These are phyloP conservation scores for Pandemis heparana DNA, from an alignment of 2,888 invertebrate species.

Conservation along the genomic window DNA sequence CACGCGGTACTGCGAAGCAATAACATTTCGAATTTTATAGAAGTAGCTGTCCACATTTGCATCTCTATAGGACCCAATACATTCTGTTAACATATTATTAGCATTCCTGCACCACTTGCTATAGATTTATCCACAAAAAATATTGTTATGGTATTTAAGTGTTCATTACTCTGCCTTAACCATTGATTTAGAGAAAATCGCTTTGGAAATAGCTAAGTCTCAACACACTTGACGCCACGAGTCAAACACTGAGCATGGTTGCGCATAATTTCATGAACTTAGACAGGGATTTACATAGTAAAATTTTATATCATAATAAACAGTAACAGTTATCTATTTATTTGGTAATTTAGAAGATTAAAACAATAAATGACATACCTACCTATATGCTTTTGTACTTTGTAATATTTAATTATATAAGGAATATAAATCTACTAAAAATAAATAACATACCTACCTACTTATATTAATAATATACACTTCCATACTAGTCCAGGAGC, in stretches of 20 bases:
- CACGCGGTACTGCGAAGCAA: conserved; percentile 74
- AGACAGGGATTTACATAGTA: neutral
- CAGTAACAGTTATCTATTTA: neutral
- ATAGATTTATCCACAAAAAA: conserved; percentile 23
- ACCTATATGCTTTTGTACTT: too few relatives aligned
- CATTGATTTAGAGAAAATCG: conserved; percentile 15
- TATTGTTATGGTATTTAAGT: conserved; percentile 29
- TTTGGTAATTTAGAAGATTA: neutral
- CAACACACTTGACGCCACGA: neutral
- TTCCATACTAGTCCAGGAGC: too few relatives aligned
- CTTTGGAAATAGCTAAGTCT: neutral
- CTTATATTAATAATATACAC: too few relatives aligned
- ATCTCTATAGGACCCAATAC: conserved; percentile 78
- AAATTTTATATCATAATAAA: neutral
- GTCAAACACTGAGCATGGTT: neutral
- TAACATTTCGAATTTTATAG: conserved; percentile 81
- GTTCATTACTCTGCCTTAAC: conserved; percentile 23
- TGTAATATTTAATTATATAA: too few relatives aligned
- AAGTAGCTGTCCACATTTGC: conserved; percentile 76
- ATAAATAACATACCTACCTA: too few relatives aligned
- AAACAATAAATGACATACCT: neutral
- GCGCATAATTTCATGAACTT: conserved; percentile 4
- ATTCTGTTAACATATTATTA: conserved; percentile 77
- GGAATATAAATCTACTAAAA: too few relatives aligned
- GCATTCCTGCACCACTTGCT: conserved; percentile 66